Evolutionary conservation across 2,888 invertebrate species (phyloP).

Genomic region (Oscheius sp.): DNA sequence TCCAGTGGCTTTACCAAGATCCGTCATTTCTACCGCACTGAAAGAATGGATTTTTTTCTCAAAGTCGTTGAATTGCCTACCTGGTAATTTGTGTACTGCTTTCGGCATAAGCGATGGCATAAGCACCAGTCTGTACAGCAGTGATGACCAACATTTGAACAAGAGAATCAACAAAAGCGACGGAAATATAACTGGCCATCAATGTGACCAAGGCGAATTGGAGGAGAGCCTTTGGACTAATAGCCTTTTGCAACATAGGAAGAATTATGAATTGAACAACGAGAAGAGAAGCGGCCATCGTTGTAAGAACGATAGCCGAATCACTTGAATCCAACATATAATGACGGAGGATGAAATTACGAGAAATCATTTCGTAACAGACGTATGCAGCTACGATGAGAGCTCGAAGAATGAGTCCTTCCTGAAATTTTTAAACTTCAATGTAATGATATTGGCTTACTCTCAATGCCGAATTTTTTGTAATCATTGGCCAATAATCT

Average conservation of each 20-base stretch:
- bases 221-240: slow-evolving; percentile 53
- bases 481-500: slow-evolving; percentile 68
- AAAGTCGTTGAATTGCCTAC: slow-evolving; percentile 38
- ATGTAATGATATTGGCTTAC: no score
- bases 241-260: slow-evolving; percentile 62
- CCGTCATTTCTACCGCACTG: slow-evolving; percentile 66
- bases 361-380: slow-evolving; percentile 69
- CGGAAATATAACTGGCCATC: slow-evolving; percentile 56
- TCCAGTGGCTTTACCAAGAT: slow-evolving; percentile 70
- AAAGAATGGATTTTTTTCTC: neutral
- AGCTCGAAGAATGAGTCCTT: slow-evolving; percentile 64
- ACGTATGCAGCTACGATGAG: slow-evolving; percentile 68
- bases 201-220: slow-evolving; percentile 59
- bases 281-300: slow-evolving; percentile 66
- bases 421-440: slow-evolving; percentile 42
- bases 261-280: slow-evolving; percentile 65
- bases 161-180: slow-evolving; percentile 62
- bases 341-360: slow-evolving; percentile 69
- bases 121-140: slow-evolving; percentile 67
- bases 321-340: slow-evolving; percentile 68
- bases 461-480: slow-evolving; percentile 53
- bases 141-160: slow-evolving; percentile 66
- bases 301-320: slow-evolving; percentile 65
- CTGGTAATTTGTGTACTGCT: slow-evolving; percentile 67
- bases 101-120: slow-evolving; percentile 69